Evolutionary conservation across 2,888 invertebrate genomes (phyloP), one percentile per base, ranked within the genome.

Genomic region (Pheosia gnoma): DNA sequence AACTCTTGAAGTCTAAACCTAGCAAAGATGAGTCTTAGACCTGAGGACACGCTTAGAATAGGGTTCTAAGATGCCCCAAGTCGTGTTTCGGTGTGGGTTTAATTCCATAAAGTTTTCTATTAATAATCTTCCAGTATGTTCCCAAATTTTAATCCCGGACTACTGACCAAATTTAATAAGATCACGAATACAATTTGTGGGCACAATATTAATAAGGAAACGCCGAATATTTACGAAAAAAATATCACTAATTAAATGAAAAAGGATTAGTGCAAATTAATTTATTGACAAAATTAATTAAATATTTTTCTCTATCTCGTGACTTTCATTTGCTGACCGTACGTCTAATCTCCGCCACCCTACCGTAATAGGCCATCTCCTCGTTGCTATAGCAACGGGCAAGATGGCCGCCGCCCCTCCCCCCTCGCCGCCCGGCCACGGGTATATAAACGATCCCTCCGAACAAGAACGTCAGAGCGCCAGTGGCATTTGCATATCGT

Each of bases 301-400:
- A 45, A 57, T 75, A 71, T 73, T 72, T 75, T 75, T 76, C 68
- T 71, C 75, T 63, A 66, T 80, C 77, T 79, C 66, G 56, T 59
- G 59, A 61, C 62, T 52, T 75, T 76, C 53, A 59, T 74, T 59
- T 91, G 87, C 88, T 84, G 75, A 81, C 91, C 69, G 75, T 93
- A 91, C 91, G 66, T 84, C 89, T 93, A 92, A 93, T 93, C 93
- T 93, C 85, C 88, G 79, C 92, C 91, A 91, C 92, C 92, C 91
- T 90, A 86, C 85, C 85, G 86, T 93, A 93, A 93, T 93, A 93
- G 93, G 92, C 93, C 93, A 93, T 93, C 93, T 93, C 93, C 92
- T 87, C 81, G 90, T 93, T 75, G 72, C 90, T 73, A 91, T 92
- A 76, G 89, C 71, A 82, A 93, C 91, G 78, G 79, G 75, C 89